Evolutionary conservation across 1,140 invertebrate genomes (phyloP).

Genomic region (Penaeus japonicus): DNA sequence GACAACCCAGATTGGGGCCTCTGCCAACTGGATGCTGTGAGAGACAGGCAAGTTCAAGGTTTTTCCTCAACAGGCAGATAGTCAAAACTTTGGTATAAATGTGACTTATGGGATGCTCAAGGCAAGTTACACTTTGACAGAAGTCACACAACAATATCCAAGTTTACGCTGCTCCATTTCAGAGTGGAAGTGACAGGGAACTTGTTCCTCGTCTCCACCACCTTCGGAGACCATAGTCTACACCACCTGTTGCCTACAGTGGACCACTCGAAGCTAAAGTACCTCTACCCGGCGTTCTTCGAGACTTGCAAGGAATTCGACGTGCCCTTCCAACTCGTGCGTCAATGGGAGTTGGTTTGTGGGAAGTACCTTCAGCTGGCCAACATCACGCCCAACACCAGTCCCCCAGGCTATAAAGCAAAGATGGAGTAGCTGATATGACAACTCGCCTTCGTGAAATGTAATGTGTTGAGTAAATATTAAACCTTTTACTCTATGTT

Average conservation of each 20-base stretch:
- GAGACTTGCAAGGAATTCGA: conserved; percentile 77
- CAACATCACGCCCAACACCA: conserved; percentile 34
- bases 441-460: background rate
- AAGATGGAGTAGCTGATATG: background rate
- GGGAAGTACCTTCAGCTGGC: conserved; percentile 76
- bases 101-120: too few species aligned
- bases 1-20: conserved; percentile 79
- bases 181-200: conserved; percentile 64
- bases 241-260: conserved; percentile 85
- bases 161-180: background rate
- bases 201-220: conserved; percentile 74
- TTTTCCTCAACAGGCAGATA: background rate
- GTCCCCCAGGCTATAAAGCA: conserved; percentile 22
- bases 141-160: background rate
- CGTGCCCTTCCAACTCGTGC: conserved; percentile 62
- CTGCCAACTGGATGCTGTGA: conserved; percentile 77
- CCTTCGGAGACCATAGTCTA: conserved; percentile 79
- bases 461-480: background rate
- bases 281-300: conserved; percentile 73
- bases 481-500: background rate
- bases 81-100: background rate
- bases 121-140: background rate
- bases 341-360: conserved; percentile 70
- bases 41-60: conserved; percentile 68
- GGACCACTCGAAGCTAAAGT: conserved; percentile 75